Percentiles rank a stretch among this genome's conserved stretches.
phyloP scores from a whole-genome alignment of 92 coral and sea anemone genomes.

The Plumapathes pennacea region DNA sequence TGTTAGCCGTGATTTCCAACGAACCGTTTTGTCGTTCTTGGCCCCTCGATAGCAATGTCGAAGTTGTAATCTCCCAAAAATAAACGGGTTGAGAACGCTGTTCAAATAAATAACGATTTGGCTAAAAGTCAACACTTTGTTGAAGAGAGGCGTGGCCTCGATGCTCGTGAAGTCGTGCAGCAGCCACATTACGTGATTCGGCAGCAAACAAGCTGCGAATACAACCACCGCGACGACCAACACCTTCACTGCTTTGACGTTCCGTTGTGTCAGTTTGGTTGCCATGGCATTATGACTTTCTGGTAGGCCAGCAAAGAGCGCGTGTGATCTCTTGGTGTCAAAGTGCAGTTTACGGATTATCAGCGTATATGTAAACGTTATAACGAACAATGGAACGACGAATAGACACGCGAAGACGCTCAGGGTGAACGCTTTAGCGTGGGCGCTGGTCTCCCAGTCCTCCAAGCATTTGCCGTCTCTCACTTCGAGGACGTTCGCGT shows the following conservation, averaged over 20 bases:
- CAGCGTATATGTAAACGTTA: slow-evolving; percentile 35
- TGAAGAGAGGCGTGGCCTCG: slow-evolving; percentile 29
- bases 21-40: no score
- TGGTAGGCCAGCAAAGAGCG: slow-evolving; percentile 39
- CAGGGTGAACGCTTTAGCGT: slow-evolving; percentile 46
- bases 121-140: slow-evolving; percentile 62
- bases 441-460: slow-evolving; percentile 39
- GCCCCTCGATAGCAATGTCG: no score
- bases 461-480: slow-evolving; percentile 38
- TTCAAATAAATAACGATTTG: slow-evolving; percentile 71
- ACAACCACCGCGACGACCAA: slow-evolving; percentile 78
- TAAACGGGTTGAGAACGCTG: slow-evolving; percentile 82
- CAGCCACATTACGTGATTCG: slow-evolving; percentile 82
- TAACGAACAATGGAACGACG: slow-evolving; percentile 43
- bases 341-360: slow-evolving; percentile 52
- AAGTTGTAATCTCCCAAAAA: no score
- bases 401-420: slow-evolving; percentile 38
- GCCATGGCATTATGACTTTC: no score
- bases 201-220: slow-evolving; percentile 86
- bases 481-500: slow-evolving; percentile 30
- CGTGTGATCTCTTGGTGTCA: neutral
- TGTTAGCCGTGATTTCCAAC: no score
- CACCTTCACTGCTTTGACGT: slow-evolving; percentile 69
- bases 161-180: slow-evolving; percentile 81
- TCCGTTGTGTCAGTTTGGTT: slow-evolving; percentile 68